Evolutionary conservation across 2,797 vertebrate genomes (phyloP), one percentile per base, ranked within the genome.

Genomic region (Loriculus beryllinus): DNA sequence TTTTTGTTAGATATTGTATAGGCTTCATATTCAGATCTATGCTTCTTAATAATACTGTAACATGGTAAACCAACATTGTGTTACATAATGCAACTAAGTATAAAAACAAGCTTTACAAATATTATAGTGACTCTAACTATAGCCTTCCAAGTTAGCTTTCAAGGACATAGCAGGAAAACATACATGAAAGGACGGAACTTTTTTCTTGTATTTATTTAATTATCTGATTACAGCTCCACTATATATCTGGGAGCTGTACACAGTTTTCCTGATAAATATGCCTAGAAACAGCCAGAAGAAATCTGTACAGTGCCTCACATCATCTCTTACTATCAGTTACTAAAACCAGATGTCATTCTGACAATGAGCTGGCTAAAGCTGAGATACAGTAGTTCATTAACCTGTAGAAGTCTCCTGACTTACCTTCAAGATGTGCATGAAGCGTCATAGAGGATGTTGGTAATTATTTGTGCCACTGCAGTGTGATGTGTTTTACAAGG

Each of bases 311-410:
- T 28, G 26, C 49, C 31, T 83, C 72, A 59, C 21, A 67, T 52
- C 35, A 62, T 23, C 39, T 72, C 57, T 80, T 54, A 52, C 20
- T 56, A 57, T 11, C 42, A 71, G 43, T 76, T 75, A 54, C 77
- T 79, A 51, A 83, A 76, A 62, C 0, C 10, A 47, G 82, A 51
- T 51, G 22, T 35, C 49, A 59, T 92, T 69, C 33, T 88, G 76
- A 83, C 69, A 65, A 21, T 13, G 57, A 79, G 39, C n/a, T 85
- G 77, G 78, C 62, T 86, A 72, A 80, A 68, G 60, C 39, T 89
- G 84, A 56, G 69, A 9, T 21, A 10, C 29, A 65, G 35, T 15
- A 86, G 63, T 69, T 96, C 85, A 52, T 79, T 74, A 93, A 33
- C 40, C 48, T 3, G 0, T 17, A 47, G 31, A 75, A 83, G 31